Conservation (phyloP, 2,797 vertebrate genomes). For the Coranthus polyacanthus region DNA sequence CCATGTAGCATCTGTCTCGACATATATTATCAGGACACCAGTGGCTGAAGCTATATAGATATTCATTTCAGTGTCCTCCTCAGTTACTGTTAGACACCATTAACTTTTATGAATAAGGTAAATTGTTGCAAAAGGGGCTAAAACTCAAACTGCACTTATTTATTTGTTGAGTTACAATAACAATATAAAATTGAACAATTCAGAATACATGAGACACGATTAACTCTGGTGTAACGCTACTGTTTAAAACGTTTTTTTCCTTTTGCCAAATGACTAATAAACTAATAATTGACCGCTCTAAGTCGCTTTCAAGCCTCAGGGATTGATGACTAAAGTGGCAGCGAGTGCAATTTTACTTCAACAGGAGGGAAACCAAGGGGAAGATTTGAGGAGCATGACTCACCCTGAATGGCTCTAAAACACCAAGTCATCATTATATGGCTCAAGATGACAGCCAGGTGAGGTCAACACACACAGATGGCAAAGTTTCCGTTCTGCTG, state of each 20-base stretch:
- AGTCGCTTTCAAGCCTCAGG: conserved; percentile 1
- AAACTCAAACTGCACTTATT: no score
- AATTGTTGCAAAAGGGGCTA: no score
- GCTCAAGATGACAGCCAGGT: conserved; percentile 42
- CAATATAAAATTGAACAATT: no score
- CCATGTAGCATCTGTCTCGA: conserved; percentile 12
- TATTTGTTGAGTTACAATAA: no score
- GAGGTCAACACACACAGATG: conserved; percentile 6
- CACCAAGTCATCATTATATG: conserved; percentile 54
- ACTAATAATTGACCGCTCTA: neutral
- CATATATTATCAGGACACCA: neutral
- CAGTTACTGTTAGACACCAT: neutral
- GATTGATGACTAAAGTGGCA: conserved; percentile 18
- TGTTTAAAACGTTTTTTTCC: no score
- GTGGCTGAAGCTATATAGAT: neutral
- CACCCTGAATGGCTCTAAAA: conserved; percentile 30
- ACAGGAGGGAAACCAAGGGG: conserved; percentile 27
- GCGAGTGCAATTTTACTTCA: neutral
- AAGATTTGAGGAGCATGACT: conserved; percentile 59
- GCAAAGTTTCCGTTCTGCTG: conserved; percentile 22
- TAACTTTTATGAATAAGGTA: neutral
- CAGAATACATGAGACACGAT: no score
- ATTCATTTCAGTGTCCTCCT: neutral
- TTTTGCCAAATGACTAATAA: no score
- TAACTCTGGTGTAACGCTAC: no score